Evolutionary conservation across 1,140 invertebrate species (phyloP), one percentile per base, ranked within the genome.

Genomic region (Drosophila simulans): DNA sequence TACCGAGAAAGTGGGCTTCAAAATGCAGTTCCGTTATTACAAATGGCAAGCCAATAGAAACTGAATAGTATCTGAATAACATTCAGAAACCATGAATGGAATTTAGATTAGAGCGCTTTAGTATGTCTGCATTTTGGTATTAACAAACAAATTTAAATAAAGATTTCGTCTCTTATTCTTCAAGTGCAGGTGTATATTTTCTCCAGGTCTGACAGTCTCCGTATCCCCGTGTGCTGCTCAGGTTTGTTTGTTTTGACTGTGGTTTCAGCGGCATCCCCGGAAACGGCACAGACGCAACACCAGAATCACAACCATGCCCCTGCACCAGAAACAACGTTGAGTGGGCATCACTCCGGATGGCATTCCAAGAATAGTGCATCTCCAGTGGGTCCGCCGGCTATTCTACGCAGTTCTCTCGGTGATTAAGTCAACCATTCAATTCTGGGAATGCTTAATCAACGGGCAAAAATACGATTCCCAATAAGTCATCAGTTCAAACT

Each of bases 201-300:
- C 8, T 1, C 11, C 15, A 57, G 63, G 27, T 63, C 45, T 59
- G 35, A 17, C 12, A 12, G 17, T 25, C 15, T 17, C 37, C 57
- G 31, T 37, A 43, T 35, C 17, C 22, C 27, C 20, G 11, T 76
- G 43, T 43, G 43, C 40, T 57, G 35, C 55, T 27, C 22, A 48
- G 78, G 65, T 64, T 76, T 82, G 65, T 64, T 76, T 88, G 83
- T 89, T 88, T 88, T 79, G 84, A 56, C 84, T 88, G 83, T 49
- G 83, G 83, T 80, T 79, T 52, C 46, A 71, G 57, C 48, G 74
- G 55, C 52, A 69, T 34, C 57, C 56, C 40, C 12, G 31, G 55
- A 56, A 68, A 49, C 53, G 68, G 64, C 54, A 71, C 49, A 40
- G 55, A 64, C 62, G 48, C 43, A 65, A 63, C 54, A 63, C 71